Percentiles rank a stretch among this genome's conserved stretches.
Conservation (phyloP, 35 echinoderm and acorn worm species). For the Anneissia japonica region DNA sequence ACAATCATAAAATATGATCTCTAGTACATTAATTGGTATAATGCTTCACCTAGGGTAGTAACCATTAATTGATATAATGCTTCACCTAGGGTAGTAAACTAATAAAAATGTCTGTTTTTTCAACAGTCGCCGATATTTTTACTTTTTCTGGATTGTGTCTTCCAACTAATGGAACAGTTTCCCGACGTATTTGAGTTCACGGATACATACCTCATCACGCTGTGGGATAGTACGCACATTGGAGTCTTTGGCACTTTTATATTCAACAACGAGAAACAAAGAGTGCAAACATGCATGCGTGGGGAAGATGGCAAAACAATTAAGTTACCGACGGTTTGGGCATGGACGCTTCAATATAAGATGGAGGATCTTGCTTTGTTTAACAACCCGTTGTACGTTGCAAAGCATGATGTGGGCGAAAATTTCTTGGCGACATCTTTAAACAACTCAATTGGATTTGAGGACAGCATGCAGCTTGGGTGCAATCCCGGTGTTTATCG, state of each 20-base stretch:
- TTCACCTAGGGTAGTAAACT: too few species aligned
- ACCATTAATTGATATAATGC: too few species aligned
- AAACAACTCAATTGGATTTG: background rate
- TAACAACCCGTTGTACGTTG: slow-evolving; percentile 85
- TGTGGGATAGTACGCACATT: slow-evolving; percentile 84
- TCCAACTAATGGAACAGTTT: slow-evolving; percentile 87
- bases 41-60: too few species aligned
- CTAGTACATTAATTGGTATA: too few species aligned
- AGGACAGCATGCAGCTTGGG: background rate
- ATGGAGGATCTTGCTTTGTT: slow-evolving; percentile 81
- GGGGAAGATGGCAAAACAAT: slow-evolving; percentile 24
- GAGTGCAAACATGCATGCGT: slow-evolving; percentile 20
- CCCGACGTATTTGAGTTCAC: slow-evolving; percentile 91
- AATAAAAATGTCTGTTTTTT: background rate
- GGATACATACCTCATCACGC: slow-evolving; percentile 88
- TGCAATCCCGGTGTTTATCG: slow-evolving; percentile 68
- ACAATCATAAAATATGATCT: too few species aligned
- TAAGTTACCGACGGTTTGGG: slow-evolving; percentile 81
- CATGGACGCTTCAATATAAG: slow-evolving; percentile 89
- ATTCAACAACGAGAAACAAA: slow-evolving; percentile 79
- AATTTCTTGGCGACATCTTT: background rate
- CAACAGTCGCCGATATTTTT: slow-evolving; percentile 81
- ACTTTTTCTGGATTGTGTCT: slow-evolving; percentile 90
- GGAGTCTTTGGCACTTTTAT: slow-evolving; percentile 94
- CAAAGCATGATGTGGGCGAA: slow-evolving; percentile 43